A percentile compares a stretch with the other conserved stretches of the same genome.
Conservation (phyloP, 1,140 invertebrate species). For the Heliconius melpomene region DNA sequence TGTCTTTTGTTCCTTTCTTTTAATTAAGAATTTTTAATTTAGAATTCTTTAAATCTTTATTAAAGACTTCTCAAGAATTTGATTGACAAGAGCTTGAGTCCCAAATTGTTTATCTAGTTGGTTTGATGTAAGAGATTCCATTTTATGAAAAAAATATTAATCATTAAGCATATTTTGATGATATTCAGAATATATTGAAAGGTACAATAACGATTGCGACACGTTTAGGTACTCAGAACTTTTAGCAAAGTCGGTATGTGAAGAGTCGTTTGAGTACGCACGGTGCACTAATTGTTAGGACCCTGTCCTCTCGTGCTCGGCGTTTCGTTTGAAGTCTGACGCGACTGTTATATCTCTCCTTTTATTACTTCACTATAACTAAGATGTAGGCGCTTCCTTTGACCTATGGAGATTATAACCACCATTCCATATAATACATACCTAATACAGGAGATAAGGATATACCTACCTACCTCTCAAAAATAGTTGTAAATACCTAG, state of each 20-base stretch:
- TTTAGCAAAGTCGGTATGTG: constrained; percentile 31
- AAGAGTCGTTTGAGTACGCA: constrained; percentile 27
- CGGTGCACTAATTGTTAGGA: constrained; percentile 33
- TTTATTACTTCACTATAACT: constrained; percentile 26
- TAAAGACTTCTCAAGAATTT: constrained; percentile 20
- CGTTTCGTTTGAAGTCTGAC: constrained; percentile 33
- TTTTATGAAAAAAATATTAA: neutral
- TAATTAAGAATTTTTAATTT: constrained; percentile 38
- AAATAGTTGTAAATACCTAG: no score
- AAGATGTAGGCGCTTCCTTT: constrained; percentile 24
- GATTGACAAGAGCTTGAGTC: constrained; percentile 26
- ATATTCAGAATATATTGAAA: neutral
- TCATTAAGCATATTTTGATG: neutral
- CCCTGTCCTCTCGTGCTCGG: constrained; percentile 24
- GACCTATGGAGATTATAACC: constrained; percentile 3
- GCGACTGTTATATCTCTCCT: constrained; percentile 29
- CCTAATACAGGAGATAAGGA: neutral
- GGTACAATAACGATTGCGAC: constrained; percentile 12
- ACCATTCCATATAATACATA: neutral
- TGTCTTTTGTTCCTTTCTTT: constrained; percentile 29
- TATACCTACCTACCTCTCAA: no score
- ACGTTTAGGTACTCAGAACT: constrained; percentile 26
- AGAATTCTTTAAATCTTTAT: constrained; percentile 30
- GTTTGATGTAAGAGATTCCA: neutral
- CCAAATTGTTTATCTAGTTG: constrained; percentile 11